phyloP scores from a whole-genome alignment of 2,113 vertebrate species.

The Hippopotamus amphibius region DNA sequence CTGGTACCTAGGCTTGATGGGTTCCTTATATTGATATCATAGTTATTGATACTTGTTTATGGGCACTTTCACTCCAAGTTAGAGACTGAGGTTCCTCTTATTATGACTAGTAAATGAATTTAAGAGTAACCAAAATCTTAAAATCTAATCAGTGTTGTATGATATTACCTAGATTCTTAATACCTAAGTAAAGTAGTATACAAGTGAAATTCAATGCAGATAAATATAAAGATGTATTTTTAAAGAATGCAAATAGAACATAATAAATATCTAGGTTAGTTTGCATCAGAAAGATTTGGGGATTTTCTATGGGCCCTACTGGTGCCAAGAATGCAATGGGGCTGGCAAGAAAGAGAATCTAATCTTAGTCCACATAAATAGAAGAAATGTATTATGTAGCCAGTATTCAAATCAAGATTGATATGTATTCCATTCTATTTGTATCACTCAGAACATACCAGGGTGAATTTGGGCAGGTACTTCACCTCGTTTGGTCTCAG shows the following conservation, averaged over 20 bases:
- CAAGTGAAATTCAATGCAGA: neutral
- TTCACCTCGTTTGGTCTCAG: neutral
- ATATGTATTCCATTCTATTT: neutral
- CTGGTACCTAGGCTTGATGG: neutral
- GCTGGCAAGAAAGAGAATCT: neutral
- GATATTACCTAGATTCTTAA: neutral
- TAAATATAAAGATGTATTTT: neutral
- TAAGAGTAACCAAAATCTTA: neutral
- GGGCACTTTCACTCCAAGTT: neutral
- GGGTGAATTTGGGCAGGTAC: neutral
- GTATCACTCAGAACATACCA: neutral
- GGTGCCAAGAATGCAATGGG: neutral
- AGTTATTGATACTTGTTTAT: neutral
- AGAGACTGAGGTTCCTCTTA: neutral
- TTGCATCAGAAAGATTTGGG: neutral
- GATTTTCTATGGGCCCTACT: neutral
- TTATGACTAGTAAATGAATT: neutral
- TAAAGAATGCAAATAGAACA: conserved; percentile 24
- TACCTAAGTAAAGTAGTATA: neutral
- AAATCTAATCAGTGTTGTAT: neutral
- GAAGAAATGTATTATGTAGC: neutral
- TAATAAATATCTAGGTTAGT: neutral
- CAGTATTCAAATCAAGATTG: neutral
- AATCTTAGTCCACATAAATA: neutral
- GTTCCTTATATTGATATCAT: neutral